Conservation (phyloP, 2,113 vertebrate species). For the Salvelinus fontinalis region DNA sequence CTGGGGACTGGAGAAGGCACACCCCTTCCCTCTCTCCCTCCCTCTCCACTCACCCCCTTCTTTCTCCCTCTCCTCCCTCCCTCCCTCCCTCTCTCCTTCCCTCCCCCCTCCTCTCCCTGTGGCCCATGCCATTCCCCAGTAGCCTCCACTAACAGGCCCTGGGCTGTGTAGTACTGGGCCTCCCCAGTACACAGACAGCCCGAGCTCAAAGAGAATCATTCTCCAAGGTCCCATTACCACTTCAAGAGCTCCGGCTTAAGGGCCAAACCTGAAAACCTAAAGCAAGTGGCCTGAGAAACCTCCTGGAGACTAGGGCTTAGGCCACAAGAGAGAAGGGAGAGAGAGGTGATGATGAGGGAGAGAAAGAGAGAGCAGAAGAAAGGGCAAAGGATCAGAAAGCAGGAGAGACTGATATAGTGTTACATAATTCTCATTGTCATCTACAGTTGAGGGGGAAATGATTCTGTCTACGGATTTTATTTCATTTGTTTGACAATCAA, state of each 20-base stretch:
- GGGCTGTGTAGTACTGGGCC: slow-evolving; percentile 9
- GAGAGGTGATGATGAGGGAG: not conserved
- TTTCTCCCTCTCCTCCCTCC: not conserved
- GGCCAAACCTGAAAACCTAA: slow-evolving; percentile 17
- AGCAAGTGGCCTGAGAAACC: slow-evolving; percentile 2
- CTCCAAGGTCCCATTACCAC: slow-evolving; percentile 32
- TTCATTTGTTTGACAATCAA: not conserved
- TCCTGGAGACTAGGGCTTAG: not conserved
- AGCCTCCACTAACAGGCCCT: not conserved
- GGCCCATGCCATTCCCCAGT: not conserved
- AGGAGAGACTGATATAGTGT: not conserved
- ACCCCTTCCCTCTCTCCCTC: not conserved
- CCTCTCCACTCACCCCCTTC: not conserved
- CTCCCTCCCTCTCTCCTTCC: not conserved
- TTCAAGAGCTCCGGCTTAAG: slow-evolving; percentile 31
- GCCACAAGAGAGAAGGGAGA: not conserved
- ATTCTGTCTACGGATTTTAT: not conserved
- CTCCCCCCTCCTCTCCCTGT: not conserved
- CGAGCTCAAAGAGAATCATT: slow-evolving; percentile 21
- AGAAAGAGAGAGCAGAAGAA: not conserved
- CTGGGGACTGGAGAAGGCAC: not conserved
- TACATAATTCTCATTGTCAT: not conserved
- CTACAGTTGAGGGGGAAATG: not conserved
- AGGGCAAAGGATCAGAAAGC: not conserved
- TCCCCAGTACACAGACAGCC: slow-evolving; percentile 7